A percentile compares a stretch with the other conserved stretches of the same genome.
These are phyloP conservation scores for Promerops cafer DNA, from an alignment of 2,113 vertebrate genomes.

Conservation along the genomic window DNA sequence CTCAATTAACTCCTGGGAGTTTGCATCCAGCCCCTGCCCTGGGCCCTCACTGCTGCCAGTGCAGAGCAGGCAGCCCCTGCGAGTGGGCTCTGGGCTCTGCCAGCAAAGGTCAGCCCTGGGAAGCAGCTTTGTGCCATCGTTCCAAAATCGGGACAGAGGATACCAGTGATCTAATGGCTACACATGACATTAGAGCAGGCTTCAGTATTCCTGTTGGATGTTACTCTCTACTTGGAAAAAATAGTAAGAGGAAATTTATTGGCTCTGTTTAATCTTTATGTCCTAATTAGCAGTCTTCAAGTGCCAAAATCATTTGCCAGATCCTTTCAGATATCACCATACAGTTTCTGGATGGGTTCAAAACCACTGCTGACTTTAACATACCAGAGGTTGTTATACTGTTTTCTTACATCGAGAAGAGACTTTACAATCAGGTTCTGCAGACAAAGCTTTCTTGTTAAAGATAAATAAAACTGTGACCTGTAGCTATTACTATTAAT, in stretches of 20 bases:
- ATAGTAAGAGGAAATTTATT: neutral
- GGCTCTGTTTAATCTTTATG: neutral
- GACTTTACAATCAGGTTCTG: neutral
- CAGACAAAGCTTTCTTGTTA: neutral
- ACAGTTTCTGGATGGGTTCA: neutral
- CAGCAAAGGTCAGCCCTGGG: neutral
- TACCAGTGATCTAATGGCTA: fast-evolving
- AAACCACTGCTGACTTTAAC: neutral
- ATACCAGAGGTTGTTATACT: neutral
- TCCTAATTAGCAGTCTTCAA: neutral
- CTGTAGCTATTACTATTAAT: neutral
- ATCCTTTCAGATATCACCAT: neutral
- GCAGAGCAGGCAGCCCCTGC: neutral
- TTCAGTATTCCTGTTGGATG: neutral
- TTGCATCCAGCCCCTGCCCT: neutral
- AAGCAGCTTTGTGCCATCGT: neutral
- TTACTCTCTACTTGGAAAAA: neutral
- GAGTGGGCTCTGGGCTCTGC: neutral
- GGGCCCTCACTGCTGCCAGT: fast-evolving
- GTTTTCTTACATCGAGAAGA: neutral
- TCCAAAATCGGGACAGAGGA: neutral
- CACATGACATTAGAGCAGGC: fast-evolving
- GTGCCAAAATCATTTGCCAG: neutral
- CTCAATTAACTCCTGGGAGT: neutral
- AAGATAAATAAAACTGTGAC: neutral